Percentiles rank a stretch among this genome's conserved stretches.
phyloP scores from a whole-genome alignment of 2,113 vertebrate species.

The Nyctereutes procyonoides region DNA sequence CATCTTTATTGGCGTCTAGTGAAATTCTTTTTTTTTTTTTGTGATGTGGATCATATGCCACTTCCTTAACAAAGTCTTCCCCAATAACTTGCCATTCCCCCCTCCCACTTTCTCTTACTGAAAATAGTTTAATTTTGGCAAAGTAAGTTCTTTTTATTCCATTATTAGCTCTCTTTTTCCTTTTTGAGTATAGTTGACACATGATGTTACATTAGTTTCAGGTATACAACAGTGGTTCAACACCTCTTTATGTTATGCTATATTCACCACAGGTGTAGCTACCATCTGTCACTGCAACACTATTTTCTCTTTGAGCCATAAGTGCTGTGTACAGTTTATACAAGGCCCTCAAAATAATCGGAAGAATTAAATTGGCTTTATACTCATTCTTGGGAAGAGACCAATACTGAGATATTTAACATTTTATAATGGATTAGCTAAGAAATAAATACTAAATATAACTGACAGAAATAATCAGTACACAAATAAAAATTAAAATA shows the following conservation, averaged over 20 bases:
- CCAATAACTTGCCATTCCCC: background rate
- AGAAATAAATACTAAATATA: constrained; percentile 13
- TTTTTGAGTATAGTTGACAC: background rate
- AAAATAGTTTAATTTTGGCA: background rate
- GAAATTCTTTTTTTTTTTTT: background rate
- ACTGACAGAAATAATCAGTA: background rate
- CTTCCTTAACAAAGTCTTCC: background rate
- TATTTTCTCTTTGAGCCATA: background rate
- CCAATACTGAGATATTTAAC: background rate
- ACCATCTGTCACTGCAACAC: background rate
- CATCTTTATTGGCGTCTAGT: background rate
- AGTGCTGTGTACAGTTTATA: background rate
- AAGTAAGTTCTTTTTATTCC: background rate
- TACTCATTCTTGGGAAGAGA: background rate
- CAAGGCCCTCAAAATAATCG: background rate
- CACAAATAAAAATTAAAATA: constrained; percentile 9
- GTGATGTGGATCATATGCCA: background rate
- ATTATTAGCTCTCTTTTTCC: background rate
- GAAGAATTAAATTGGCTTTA: constrained; percentile 2
- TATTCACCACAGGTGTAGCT: background rate
- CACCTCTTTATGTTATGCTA: background rate
- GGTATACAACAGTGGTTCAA: background rate
- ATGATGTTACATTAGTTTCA: background rate
- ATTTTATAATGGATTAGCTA: background rate
- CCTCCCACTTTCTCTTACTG: background rate